phyloP scores from a whole-genome alignment of 2,888 invertebrate genomes.

The Yponomeuta plumbellus region DNA sequence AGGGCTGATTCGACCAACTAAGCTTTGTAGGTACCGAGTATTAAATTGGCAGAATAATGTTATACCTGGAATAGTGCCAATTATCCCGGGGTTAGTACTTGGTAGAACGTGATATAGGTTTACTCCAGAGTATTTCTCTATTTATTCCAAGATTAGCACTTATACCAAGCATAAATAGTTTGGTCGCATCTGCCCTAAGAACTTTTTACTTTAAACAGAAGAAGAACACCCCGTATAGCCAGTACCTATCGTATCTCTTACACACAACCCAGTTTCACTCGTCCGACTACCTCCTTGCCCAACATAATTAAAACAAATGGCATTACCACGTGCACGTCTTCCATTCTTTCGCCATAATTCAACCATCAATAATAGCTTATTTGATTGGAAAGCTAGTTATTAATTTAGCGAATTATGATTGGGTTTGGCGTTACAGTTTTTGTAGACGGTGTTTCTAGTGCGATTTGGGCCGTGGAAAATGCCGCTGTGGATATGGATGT shows the following conservation, averaged over 20 bases:
- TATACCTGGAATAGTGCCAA: no score
- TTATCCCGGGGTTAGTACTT: no score
- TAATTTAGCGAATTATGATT: constrained; percentile 50
- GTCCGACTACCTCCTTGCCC: not conserved
- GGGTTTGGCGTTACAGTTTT: constrained; percentile 38
- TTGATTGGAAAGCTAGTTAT: constrained; percentile 25
- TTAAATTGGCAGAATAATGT: no score
- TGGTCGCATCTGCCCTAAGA: no score
- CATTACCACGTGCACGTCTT: constrained; percentile 13
- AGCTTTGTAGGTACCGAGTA: no score
- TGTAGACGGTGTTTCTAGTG: constrained; percentile 27
- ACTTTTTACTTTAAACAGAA: not conserved
- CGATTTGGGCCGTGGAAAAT: constrained; percentile 38
- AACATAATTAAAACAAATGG: constrained; percentile 6
- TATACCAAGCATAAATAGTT: no score
- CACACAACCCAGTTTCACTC: not conserved
- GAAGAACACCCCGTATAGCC: not conserved
- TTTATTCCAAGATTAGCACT: no score
- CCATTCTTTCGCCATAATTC: constrained; percentile 34
- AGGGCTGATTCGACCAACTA: no score
- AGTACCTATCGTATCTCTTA: not conserved
- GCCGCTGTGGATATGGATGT: constrained; percentile 41
- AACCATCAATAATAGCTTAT: constrained; percentile 37
- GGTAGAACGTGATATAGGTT: no score
- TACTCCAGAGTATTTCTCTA: no score